Conservation (phyloP, 2,888 invertebrate species). For the Pristionchus arcanus region DNA sequence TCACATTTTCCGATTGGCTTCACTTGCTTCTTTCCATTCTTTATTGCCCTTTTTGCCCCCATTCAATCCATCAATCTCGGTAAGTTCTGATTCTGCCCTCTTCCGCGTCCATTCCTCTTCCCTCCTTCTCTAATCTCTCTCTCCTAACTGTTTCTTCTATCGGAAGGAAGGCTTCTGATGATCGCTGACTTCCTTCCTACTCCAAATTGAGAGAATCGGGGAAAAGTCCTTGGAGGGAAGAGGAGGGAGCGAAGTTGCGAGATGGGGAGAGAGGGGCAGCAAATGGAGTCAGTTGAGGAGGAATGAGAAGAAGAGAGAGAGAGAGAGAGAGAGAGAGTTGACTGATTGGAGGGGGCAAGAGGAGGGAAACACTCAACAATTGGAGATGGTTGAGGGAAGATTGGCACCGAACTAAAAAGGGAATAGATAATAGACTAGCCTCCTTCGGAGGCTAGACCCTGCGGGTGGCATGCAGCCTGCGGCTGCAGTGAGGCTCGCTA, state of each 20-base stretch:
- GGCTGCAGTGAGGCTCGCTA: no score
- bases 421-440: no score
- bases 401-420: neutral
- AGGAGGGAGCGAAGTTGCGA: constrained; percentile 24
- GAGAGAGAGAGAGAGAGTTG: constrained; percentile 40
- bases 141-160: neutral
- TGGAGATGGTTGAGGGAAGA: neutral
- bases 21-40: constrained; percentile 19
- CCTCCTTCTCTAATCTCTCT: neutral
- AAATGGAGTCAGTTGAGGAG: neutral
- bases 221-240: neutral
- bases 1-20: constrained; percentile 30
- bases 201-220: neutral
- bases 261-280: neutral
- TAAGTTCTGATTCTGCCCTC: constrained; percentile 3
- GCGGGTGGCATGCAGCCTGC: no score
- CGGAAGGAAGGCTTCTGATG: neutral
- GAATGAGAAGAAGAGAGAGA: neutral
- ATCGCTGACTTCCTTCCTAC: neutral
- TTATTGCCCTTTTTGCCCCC: neutral
- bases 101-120: neutral
- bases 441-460: no score
- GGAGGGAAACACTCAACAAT: neutral
- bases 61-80: constrained; percentile 25
- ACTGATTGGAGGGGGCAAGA: constrained; percentile 9